phyloP scores from a whole-genome alignment of 2,797 vertebrate species.

The Gymnoscopelus braueri region DNA sequence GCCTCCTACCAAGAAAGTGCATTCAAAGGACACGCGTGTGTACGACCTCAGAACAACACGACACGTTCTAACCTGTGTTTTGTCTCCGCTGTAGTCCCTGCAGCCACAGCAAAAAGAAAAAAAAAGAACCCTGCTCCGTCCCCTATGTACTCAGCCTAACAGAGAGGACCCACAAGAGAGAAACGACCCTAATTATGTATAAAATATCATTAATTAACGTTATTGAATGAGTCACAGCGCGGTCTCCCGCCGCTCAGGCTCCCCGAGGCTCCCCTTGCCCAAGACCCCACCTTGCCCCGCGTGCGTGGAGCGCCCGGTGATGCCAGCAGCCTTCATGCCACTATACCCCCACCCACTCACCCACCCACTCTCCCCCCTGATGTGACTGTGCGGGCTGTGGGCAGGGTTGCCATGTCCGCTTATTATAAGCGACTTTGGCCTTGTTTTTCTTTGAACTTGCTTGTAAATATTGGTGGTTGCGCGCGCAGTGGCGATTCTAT shows the following conservation, averaged over 20 bases:
- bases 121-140: slow-evolving; percentile 32
- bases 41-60: slow-evolving; percentile 50
- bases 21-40: too few relatives aligned
- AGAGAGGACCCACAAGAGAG: slow-evolving; percentile 51
- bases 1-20: too few relatives aligned
- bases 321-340: slow-evolving; percentile 61
- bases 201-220: slow-evolving; percentile 78
- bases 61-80: slow-evolving; percentile 39
- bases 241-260: slow-evolving; percentile 52
- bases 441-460: too few relatives aligned
- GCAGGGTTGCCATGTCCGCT: slow-evolving; percentile 3
- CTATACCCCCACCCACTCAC: not conserved
- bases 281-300: slow-evolving; percentile 74
- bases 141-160: slow-evolving; percentile 55
- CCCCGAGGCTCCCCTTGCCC: slow-evolving; percentile 65
- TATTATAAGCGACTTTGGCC: too few relatives aligned
- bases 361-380: slow-evolving; percentile 26
- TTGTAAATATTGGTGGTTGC: too few relatives aligned
- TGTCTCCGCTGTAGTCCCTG: slow-evolving; percentile 54
- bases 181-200: slow-evolving; percentile 69
- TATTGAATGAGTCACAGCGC: slow-evolving; percentile 70
- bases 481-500: too few relatives aligned
- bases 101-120: slow-evolving; percentile 48
- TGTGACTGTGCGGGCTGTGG: slow-evolving; percentile 38
- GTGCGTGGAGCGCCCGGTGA: slow-evolving; percentile 49